Conservation (phyloP, 2,888 invertebrate species). For the Andrena camellia region DNA sequence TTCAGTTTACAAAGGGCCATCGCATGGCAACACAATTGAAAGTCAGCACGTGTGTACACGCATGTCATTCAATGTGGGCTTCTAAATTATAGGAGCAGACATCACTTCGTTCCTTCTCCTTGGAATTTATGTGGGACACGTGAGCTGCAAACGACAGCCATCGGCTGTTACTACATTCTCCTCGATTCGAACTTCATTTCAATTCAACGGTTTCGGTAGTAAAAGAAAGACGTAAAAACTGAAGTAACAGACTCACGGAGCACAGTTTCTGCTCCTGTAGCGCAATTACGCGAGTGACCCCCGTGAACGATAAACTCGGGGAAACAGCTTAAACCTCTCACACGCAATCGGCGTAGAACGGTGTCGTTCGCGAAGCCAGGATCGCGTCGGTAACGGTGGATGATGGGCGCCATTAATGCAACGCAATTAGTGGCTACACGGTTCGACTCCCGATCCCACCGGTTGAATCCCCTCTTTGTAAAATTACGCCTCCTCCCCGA, state of each 20-base stretch:
- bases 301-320: slow-evolving; percentile 15
- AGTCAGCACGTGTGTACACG: no score
- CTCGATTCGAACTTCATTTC: not conserved
- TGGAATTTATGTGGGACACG: not conserved
- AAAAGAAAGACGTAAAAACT: not conserved
- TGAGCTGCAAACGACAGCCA: not conserved
- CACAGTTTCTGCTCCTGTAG: not conserved
- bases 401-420: slow-evolving; percentile 71
- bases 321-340: slow-evolving; percentile 30
- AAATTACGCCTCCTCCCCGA: slow-evolving; percentile 50
- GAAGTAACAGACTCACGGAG: slow-evolving; percentile 3
- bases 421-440: slow-evolving; percentile 67
- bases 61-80: not conserved
- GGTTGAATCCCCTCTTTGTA: slow-evolving; percentile 47
- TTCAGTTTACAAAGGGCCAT: no score
- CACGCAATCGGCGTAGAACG: slow-evolving; percentile 50
- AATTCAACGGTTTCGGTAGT: not conserved
- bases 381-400: slow-evolving; percentile 64
- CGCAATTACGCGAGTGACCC: slow-evolving; percentile 26
- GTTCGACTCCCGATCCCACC: slow-evolving; percentile 29
- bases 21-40: no score
- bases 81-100: not conserved
- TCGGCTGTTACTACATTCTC: not conserved
- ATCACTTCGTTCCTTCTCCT: not conserved
- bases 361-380: slow-evolving; percentile 40